Evolutionary conservation across 2,797 vertebrate species (phyloP), one percentile per base, ranked within the genome.

Genomic region (Neoniphon sammara): DNA sequence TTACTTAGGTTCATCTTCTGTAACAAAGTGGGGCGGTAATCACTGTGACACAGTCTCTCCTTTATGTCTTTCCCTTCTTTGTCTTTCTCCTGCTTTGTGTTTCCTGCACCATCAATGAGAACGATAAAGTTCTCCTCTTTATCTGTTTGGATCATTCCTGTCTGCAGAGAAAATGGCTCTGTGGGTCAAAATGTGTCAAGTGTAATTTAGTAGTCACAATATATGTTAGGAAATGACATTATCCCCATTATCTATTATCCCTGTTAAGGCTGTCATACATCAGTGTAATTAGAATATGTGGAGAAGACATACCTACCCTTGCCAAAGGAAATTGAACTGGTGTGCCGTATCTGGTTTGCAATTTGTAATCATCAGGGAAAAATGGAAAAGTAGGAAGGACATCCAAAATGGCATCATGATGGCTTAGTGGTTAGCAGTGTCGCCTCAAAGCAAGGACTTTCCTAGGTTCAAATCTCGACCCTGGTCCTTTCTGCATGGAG

Each of bases 1-100:
- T 17, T 59, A n/a, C 15, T 49, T 58, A 31, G 15, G 42, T 36
- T 17, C 31, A 2, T 4, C 31, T 30, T 54, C 39, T 67, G 65
- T 64, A 36, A n/a, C n/a, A n/a, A n/a, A n/a, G n/a, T n/a, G n/a
- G 5, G 42, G 30, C 50, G 61, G 49, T 55, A 60, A 62, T 27
- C 11, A 39, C 7, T 8, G 7, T 39, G 36, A 8, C 36, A 8
- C 7, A 10, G 2, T 39, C 2, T 42, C 39, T 49, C n/a, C 6
- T 49, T 7, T 31, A 3, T 6, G 6, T 31, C 30, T 17, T 49
- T 11, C 46, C n/a, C 47, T 46, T 18, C 17, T 17, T 46, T 18
- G 10, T 23, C 7, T 54, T n/a, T 31, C 1, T 14, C 39, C 9
- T 55, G 8, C 1, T 49, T 55, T 56, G n/a, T 34, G 20, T 25